phyloP scores from a whole-genome alignment of 2,888 invertebrate species.

The Saturnia japonica region DNA sequence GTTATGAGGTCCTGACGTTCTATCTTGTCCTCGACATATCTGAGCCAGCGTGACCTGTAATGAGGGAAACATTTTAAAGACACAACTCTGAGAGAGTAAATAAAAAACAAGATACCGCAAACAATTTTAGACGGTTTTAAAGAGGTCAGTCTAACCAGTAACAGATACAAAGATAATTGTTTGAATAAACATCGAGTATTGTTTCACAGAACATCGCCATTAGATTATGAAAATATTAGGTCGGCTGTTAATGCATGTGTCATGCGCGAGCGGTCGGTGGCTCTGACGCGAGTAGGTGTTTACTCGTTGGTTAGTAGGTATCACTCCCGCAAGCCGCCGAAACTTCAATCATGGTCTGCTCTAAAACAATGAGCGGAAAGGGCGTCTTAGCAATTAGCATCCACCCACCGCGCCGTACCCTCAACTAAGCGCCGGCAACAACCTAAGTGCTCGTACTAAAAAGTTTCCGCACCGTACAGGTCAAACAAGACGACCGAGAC shows the following conservation, averaged over 20 bases:
- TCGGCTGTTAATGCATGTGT: conserved; percentile 80
- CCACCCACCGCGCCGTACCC: conserved; percentile 70
- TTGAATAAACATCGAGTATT: conserved; percentile 74
- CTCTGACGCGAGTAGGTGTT: conserved; percentile 65
- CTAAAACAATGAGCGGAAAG: conserved; percentile 81
- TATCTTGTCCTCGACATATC: conserved; percentile 89
- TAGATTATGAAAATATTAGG: conserved; percentile 83
- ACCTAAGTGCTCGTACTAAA: conserved; percentile 69
- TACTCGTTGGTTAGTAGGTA: conserved; percentile 72
- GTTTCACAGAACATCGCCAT: conserved; percentile 82
- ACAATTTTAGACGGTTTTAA: conserved; percentile 78
- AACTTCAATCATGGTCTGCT: conserved; percentile 80
- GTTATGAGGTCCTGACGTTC: conserved; percentile 84
- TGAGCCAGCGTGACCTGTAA: conserved; percentile 90
- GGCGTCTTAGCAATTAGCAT: conserved; percentile 78
- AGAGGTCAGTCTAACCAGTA: conserved; percentile 78
- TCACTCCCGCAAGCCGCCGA: conserved; percentile 68
- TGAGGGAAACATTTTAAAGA: conserved; percentile 48
- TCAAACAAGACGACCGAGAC: conserved; percentile 52
- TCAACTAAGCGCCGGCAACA: conserved; percentile 65
- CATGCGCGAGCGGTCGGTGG: conserved; percentile 69
- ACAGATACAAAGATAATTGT: conserved; percentile 76
- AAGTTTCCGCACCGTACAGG: conserved; percentile 55
- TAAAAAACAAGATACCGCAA: conserved; percentile 61
- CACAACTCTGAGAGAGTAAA: conserved; percentile 41